Percentiles rank a stretch among this genome's conserved stretches.
phyloP scores from a whole-genome alignment of 2,888 invertebrate genomes.

The Zeuzera pyrina region DNA sequence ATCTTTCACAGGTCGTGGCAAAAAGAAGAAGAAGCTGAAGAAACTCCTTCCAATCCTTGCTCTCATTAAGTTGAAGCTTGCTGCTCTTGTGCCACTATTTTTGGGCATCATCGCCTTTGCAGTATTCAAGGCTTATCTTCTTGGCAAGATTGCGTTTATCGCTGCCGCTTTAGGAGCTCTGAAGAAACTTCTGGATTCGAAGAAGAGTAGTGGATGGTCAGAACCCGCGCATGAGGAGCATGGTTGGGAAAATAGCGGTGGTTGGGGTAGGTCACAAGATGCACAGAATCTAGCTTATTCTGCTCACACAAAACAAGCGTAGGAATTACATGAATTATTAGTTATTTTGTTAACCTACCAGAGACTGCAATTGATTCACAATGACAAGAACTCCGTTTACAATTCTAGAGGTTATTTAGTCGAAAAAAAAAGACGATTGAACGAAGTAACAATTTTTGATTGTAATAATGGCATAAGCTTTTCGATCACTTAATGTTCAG shows the following conservation, averaged over 20 bases:
- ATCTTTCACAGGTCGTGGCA: conserved; percentile 77
- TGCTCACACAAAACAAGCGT: conserved; percentile 68
- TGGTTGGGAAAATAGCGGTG: conserved; percentile 63
- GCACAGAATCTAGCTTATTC: conserved; percentile 80
- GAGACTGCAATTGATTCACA: conserved; percentile 1
- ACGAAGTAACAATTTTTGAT: too few species aligned
- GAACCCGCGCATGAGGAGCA: conserved; percentile 76
- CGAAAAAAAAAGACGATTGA: too few species aligned
- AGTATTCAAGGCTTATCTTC: conserved; percentile 86
- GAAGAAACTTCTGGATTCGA: conserved; percentile 81
- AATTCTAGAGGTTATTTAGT: too few species aligned
- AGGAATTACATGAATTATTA: conserved; percentile 12
- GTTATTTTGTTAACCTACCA: conserved; percentile 17
- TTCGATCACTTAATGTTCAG: too few species aligned
- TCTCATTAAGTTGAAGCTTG: conserved; percentile 83
- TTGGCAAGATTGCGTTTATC: conserved; percentile 87
- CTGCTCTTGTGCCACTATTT: conserved; percentile 82
- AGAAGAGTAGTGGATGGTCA: conserved; percentile 81
- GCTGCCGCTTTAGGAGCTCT: conserved; percentile 79
- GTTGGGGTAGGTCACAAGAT: conserved; percentile 78
- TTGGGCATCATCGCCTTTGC: conserved; percentile 83
- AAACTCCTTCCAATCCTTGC: conserved; percentile 82
- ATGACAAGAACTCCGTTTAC: background rate
- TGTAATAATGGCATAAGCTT: too few species aligned
- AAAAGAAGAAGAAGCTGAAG: conserved; percentile 86